Evolutionary conservation across 2,888 invertebrate genomes (phyloP).

Genomic region (Ferrisia virgata): DNA sequence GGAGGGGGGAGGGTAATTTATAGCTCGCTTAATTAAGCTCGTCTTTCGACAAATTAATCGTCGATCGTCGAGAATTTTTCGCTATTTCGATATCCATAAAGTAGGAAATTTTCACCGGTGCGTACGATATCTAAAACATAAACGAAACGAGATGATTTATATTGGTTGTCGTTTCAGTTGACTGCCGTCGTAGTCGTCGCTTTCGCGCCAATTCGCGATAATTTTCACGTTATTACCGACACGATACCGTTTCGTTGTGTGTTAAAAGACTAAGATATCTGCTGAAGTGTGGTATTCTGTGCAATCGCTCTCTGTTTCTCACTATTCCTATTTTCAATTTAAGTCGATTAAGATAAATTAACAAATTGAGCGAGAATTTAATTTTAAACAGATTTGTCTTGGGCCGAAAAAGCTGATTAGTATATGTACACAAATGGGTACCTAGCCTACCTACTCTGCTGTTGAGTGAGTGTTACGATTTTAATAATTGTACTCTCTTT

Average conservation of each 20-base stretch:
- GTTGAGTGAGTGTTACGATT: background rate
- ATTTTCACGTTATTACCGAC: background rate
- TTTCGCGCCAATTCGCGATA: background rate
- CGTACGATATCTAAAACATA: background rate
- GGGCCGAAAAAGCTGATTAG: background rate
- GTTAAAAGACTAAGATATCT: background rate
- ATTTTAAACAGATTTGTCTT: slow-evolving; percentile 5
- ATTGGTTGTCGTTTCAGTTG: background rate
- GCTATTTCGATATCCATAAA: background rate
- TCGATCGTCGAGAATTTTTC: slow-evolving; percentile 24
- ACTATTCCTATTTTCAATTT: background rate
- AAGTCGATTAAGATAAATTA: slow-evolving; percentile 28
- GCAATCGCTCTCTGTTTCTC: background rate
- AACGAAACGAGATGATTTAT: slow-evolving; percentile 7
- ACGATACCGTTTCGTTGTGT: background rate
- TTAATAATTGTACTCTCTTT: background rate
- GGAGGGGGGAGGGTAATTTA: background rate
- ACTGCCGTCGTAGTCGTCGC: background rate
- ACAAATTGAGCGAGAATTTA: slow-evolving; percentile 19
- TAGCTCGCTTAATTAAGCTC: slow-evolving; percentile 26
- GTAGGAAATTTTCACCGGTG: background rate
- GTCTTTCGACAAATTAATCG: slow-evolving; percentile 22
- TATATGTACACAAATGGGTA: background rate
- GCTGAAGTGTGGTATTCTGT: background rate
- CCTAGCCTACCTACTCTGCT: background rate